Evolutionary conservation across 2,888 invertebrate genomes (phyloP).

Genomic region (Caenorhabditis sulstoni): DNA sequence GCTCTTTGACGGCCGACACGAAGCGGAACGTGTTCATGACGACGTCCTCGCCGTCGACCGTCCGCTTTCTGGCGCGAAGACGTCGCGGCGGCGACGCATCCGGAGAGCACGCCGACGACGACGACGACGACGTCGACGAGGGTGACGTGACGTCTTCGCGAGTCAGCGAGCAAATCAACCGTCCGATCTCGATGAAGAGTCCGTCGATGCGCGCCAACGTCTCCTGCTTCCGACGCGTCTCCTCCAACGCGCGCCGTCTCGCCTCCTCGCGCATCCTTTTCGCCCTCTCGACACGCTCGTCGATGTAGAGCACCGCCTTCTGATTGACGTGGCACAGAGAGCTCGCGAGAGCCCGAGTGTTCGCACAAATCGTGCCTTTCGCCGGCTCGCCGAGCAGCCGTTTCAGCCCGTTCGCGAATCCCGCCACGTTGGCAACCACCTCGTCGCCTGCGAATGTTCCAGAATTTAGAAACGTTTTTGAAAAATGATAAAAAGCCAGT

Average conservation of each 20-base stretch:
- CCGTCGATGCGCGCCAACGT: too few relatives aligned
- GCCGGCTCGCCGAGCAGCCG: not conserved
- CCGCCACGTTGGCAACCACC: slow-evolving; percentile 1
- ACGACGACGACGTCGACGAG: not conserved
- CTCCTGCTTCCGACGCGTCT: not conserved
- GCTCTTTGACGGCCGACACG: not conserved
- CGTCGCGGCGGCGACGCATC: too few relatives aligned
- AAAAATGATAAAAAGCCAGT: not conserved
- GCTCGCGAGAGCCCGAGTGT: not conserved
- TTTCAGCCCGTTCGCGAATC: slow-evolving; percentile 11
- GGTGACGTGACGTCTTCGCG: not conserved
- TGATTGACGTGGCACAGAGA: slow-evolving; percentile 10
- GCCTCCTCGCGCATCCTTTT: not conserved
- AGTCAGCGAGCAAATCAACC: slow-evolving; percentile 5
- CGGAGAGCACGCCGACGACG: too few relatives aligned
- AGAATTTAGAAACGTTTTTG: too few relatives aligned
- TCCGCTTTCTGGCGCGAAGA: not conserved
- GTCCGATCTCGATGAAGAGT: slow-evolving; percentile 4
- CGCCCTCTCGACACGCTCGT: not conserved
- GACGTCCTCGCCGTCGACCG: slow-evolving; percentile 19
- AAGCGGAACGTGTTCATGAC: slow-evolving; percentile 14
- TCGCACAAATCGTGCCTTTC: slow-evolving; percentile 8
- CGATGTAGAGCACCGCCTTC: not conserved
- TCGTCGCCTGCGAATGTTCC: slow-evolving; percentile 1
- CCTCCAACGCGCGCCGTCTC: not conserved